Evolutionary conservation across 1,140 invertebrate species (phyloP), one percentile per base, ranked within the genome.

Genomic region (Probaryconus sp.): DNA sequence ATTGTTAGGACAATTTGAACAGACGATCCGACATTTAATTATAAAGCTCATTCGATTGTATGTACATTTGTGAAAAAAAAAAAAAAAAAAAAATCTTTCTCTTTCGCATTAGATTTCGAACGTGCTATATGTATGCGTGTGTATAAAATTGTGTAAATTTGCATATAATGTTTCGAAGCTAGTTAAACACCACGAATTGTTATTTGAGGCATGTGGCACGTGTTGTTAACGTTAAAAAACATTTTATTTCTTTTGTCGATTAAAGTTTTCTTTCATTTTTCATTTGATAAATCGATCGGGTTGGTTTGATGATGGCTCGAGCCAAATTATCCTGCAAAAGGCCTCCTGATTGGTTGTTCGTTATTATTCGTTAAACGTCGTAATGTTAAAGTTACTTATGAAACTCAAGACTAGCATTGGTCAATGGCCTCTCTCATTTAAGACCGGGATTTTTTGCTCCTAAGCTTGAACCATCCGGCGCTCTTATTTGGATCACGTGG

Each of bases 391-490:
- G 79, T 83, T 85, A 80, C 68, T 84, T 84, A 84, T 81, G 79
- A 85, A 86, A 84, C 78, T 84, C 84, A 82, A 87, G 85, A 85
- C 85, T 88, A 88, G 86, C 84, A 86, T 88, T 87, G 77, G 82
- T 85, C 78, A 85, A 86, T 87, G 86, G 85, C 84, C 84, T 83
- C 51, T 82, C 68, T 61, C 71, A n/a, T n/a, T 87, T 76, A 87
- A 75, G 84, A 82, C 71, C 84, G 85, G 74, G 87, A 89, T 76
- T 91, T 91, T 72, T 91, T 91, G 83, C 88, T 91, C 80, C 90
- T 90, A 68, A 91, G 84, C 81, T 91, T 93, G 77, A 93, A 93
- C 92, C 92, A 93, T 55, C 92, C 92, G 20, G 92, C 91, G 50
- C 90, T 91, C 75, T 92, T 92, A 79, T 90, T 91, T 48, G 90